phyloP scores from a whole-genome alignment of 1,140 invertebrate genomes.

The Bradysia coprophila region DNA sequence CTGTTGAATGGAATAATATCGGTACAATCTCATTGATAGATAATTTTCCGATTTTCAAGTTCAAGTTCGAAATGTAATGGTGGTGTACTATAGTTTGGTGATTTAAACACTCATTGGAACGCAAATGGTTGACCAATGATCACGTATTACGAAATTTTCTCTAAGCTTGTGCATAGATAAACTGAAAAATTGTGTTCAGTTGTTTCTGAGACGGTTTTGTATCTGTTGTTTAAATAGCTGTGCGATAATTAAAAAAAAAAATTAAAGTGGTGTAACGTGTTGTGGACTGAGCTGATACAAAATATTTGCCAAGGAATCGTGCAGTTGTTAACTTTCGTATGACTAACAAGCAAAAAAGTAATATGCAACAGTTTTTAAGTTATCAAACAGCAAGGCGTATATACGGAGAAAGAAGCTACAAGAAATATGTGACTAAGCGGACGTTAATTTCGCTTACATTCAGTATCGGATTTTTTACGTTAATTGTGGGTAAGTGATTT shows the following conservation, averaged over 20 bases:
- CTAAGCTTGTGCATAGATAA: no score
- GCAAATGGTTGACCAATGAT: no score
- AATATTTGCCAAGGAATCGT: background rate
- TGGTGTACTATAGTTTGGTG: no score
- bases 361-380: conserved; percentile 24
- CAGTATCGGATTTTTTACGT: conserved; percentile 20
- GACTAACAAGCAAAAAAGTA: conserved; percentile 2
- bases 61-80: no score
- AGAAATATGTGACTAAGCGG: conserved; percentile 20
- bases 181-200: background rate
- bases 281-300: background rate
- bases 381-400: conserved; percentile 21
- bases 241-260: background rate
- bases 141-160: no score
- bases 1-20: no score
- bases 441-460: conserved; percentile 20
- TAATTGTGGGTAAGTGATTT: conserved; percentile 21
- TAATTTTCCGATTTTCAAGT: no score
- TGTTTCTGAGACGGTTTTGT: background rate
- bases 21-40: no score
- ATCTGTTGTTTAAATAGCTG: background rate
- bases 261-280: background rate
- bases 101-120: no score
- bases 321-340: background rate
- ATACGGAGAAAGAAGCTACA: conserved; percentile 16